Evolutionary conservation across 1,140 invertebrate species (phyloP).

Genomic region (Drosophila burlai): DNA sequence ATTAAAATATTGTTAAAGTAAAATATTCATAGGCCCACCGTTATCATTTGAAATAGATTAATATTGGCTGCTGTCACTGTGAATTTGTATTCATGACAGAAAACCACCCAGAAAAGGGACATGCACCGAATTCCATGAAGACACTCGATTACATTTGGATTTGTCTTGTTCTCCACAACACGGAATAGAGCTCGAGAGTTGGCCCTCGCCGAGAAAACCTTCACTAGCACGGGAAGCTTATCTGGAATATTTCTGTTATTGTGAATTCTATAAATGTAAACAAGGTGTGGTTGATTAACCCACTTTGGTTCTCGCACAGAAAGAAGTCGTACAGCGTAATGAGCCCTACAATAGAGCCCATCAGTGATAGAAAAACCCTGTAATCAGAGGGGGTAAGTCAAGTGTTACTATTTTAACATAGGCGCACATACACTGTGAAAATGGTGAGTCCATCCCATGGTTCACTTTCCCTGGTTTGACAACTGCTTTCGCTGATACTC

Average conservation of each 20-base stretch:
- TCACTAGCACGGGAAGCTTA: conserved; percentile 20
- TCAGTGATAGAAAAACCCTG: conserved; percentile 46
- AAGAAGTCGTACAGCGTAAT: conserved; percentile 56
- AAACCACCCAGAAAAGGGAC: conserved; percentile 88
- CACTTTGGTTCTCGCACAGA: conserved; percentile 37
- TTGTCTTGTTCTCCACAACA: conserved; percentile 14
- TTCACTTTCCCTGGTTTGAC: conserved; percentile 17
- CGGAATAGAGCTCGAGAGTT: conserved; percentile 54
- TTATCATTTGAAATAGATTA: conserved; percentile 35
- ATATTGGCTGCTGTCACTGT: conserved; percentile 42
- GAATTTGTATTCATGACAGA: conserved; percentile 86
- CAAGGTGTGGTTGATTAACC: conserved; percentile 9
- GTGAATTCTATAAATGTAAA: conserved; percentile 1
- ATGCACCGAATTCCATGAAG: conserved; percentile 87
- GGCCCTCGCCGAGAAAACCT: conserved; percentile 50
- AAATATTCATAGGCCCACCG: conserved; percentile 20
- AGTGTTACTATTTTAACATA: not conserved
- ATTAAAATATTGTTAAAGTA: not conserved
- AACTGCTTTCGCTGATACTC: conserved; percentile 16
- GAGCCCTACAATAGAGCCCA: conserved; percentile 18
- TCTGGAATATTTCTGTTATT: conserved; percentile 16
- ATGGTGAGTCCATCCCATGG: conserved; percentile 48
- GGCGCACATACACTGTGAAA: conserved; percentile 52
- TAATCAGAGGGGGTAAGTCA: not conserved
- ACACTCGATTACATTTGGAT: conserved; percentile 81